Conservation (phyloP, 2,797 vertebrate species). For the Martes flavigula region DNA sequence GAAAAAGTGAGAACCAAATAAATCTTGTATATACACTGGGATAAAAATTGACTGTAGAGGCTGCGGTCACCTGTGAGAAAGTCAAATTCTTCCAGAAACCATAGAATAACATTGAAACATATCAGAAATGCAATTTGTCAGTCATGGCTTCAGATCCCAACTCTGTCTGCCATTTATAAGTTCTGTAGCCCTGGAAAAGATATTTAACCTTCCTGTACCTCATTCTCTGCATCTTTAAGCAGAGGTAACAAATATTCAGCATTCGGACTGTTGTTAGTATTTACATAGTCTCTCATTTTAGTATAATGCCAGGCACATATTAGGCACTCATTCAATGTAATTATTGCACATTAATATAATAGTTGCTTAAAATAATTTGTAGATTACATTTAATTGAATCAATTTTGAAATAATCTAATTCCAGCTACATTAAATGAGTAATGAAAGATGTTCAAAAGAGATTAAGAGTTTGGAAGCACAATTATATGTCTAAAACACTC, state of each 20-base stretch:
- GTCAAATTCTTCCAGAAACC: background rate
- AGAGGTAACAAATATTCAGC: background rate
- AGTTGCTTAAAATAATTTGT: conserved; percentile 24
- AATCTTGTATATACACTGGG: background rate
- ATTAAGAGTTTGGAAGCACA: conserved; percentile 2
- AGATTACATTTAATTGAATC: conserved; percentile 20
- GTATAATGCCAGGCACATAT: background rate
- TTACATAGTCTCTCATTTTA: background rate
- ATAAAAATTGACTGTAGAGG: background rate
- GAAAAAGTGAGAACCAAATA: background rate
- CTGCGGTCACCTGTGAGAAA: background rate
- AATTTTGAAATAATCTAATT: conserved; percentile 37
- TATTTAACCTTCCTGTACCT: background rate
- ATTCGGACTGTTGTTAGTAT: background rate
- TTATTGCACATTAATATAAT: background rate
- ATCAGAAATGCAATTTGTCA: background rate
- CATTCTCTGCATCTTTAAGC: background rate
- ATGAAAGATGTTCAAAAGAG: conserved; percentile 4
- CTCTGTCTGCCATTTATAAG: background rate
- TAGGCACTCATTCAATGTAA: background rate
- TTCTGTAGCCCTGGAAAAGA: background rate
- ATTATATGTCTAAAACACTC: background rate
- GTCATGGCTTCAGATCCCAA: background rate
- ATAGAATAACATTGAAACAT: background rate
- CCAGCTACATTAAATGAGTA: conserved; percentile 35